Conservation (phyloP, 2,113 vertebrate species). For the Coptodon rendalli region DNA sequence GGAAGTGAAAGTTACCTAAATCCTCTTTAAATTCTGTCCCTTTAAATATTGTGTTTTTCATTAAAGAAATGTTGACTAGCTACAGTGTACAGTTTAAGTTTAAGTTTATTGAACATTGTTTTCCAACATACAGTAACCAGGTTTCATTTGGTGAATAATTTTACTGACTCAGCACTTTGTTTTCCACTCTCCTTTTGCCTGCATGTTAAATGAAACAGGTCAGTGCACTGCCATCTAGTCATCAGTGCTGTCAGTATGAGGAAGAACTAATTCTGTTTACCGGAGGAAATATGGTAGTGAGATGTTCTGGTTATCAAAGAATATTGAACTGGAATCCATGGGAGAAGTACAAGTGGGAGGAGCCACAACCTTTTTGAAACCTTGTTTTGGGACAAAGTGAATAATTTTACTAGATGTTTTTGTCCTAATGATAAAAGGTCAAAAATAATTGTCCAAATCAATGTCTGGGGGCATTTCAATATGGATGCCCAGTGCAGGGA, state of each 20-base stretch:
- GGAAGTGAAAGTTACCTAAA: neutral
- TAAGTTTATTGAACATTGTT: neutral
- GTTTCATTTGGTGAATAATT: slow-evolving; percentile 6
- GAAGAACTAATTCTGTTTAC: neutral
- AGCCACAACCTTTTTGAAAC: neutral
- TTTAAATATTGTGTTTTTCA: neutral
- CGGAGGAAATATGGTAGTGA: neutral
- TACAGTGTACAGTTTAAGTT: neutral
- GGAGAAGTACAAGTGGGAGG: neutral
- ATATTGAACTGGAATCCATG: neutral
- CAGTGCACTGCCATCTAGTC: slow-evolving; percentile 26
- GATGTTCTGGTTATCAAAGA: neutral
- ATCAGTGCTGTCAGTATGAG: neutral
- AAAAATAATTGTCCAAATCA: neutral
- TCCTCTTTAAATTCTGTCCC: neutral
- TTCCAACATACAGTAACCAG: neutral
- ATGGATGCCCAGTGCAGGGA: neutral
- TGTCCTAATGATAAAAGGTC: neutral
- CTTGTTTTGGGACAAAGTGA: neutral
- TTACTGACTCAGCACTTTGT: slow-evolving; percentile 34
- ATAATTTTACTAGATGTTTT: neutral
- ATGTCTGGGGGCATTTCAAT: neutral
- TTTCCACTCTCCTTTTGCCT: slow-evolving; percentile 4
- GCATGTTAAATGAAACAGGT: slow-evolving; percentile 26
- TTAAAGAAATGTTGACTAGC: fast-evolving